Evolutionary conservation across 2,113 vertebrate genomes (phyloP).

Genomic region (Sinocyclocheilus anshuiensis): DNA sequence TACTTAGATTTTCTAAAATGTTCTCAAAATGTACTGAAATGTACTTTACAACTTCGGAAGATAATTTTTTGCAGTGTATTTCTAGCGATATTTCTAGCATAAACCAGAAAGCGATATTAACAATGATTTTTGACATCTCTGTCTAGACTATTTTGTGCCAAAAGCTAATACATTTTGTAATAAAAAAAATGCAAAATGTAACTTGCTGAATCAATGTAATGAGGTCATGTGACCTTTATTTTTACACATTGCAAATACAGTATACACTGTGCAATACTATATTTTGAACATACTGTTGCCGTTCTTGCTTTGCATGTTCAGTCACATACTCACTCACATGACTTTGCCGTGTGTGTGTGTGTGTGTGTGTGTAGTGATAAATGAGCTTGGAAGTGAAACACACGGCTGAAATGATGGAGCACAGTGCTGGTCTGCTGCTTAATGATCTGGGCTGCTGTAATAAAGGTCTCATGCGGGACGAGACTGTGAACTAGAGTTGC

Average conservation of each 20-base stretch:
- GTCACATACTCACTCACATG: constrained; percentile 10
- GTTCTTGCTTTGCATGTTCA: not conserved
- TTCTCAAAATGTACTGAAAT: no score
- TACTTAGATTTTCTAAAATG: no score
- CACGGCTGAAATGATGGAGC: constrained; percentile 15
- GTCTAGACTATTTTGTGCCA: not conserved
- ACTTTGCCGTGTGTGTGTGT: not conserved
- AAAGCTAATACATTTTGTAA: not conserved
- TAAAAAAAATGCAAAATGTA: not conserved
- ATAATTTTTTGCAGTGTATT: not conserved
- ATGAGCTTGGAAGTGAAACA: constrained; percentile 8
- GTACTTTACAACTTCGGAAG: no score
- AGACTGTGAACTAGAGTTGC: not conserved
- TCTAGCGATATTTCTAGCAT: not conserved
- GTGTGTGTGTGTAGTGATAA: constrained; percentile 15
- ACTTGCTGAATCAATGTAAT: not conserved
- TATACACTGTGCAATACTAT: not conserved
- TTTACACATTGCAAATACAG: not conserved
- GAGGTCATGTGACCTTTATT: not conserved
- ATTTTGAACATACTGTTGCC: not conserved
- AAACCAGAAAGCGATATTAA: not conserved
- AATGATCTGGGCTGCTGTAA: constrained; percentile 30
- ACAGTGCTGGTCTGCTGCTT: constrained; percentile 1
- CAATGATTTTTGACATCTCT: not conserved
- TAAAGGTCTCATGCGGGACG: constrained; percentile 16